Base-by-base conservation (phyloP, 2,797 vertebrate species). In the Eulemur coronatus region DNA sequence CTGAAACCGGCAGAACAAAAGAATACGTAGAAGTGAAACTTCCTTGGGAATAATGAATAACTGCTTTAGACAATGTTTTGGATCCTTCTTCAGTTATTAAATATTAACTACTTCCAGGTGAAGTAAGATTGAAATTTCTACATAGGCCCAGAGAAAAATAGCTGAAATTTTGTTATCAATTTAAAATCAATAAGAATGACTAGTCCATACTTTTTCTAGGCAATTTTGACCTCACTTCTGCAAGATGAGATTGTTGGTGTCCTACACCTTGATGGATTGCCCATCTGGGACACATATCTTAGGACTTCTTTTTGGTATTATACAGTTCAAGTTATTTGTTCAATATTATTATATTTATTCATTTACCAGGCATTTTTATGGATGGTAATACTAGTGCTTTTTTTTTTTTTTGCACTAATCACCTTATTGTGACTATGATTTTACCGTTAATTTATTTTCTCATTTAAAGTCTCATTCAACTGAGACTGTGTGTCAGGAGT, bases 51-150 rank as follows among this genome's bases (percentile, higher is more conserved):
- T 97, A 67, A 38, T 50, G 61, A 50, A 91, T 67, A 80, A 46
- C 33, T 93, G 7, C 17, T 57, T 89, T 96, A 75, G 91, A 24
- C 91, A 46, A 2, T 70, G 7, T 46, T 91, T 76, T 79, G 38
- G 9, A 7, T 96, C 14, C 2, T 97, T 91, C 84, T 52, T 76
- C 50, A 61, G 5, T 94, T 88, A 46, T 65, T 70, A n/a, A 95
- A 57, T 85, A 79, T 43, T 86, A 92, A 92, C 57, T 8, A 43
- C 79, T 43, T 55, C 8, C 0, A 80, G 46, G 24, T 50, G 22
- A 93, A 92, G 20, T 63, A 46, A 20, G 30, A 94, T 38, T 48
- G 78, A 96, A 95, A 57, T 95, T 38, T 63, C 38, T 89, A 14
- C 12, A 48, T 79, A 84, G 96, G 30, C 10, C 4, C 15, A 41